phyloP scores from a whole-genome alignment of 2,797 vertebrate species.

The Acanthopagrus latus region DNA sequence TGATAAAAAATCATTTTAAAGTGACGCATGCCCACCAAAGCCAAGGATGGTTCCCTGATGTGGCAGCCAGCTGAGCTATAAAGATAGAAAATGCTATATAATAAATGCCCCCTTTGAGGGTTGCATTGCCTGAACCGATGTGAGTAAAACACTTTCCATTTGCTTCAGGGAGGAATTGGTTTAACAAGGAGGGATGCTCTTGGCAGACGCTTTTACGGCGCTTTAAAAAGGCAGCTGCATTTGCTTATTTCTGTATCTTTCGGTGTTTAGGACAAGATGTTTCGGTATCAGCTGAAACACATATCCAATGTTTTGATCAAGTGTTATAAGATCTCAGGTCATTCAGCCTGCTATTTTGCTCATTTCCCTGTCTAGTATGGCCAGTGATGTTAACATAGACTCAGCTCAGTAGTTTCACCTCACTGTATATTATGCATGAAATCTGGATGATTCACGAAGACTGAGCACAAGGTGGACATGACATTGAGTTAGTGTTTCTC shows the following conservation, averaged over 20 bases:
- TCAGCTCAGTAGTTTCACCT: not conserved
- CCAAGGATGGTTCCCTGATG: conserved; percentile 30
- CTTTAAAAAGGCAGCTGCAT: conserved; percentile 20
- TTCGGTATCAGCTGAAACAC: conserved; percentile 14
- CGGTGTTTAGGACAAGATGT: conserved; percentile 15
- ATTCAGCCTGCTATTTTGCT: conserved; percentile 1
- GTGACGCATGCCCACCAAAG: conserved; percentile 38
- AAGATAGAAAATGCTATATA: conserved; percentile 59
- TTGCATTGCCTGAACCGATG: conserved; percentile 43
- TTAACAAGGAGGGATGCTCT: conserved; percentile 49
- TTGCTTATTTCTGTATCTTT: conserved; percentile 15
- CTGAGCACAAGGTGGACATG: conserved; percentile 8
- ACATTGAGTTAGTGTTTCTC: conserved; percentile 40
- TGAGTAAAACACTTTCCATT: conserved; percentile 54
- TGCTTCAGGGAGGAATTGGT: conserved; percentile 53
- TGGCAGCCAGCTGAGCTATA: conserved; percentile 53
- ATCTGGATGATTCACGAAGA: conserved; percentile 13
- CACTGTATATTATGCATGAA: not conserved
- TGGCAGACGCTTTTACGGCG: conserved; percentile 31
- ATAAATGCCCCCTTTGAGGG: conserved; percentile 58
- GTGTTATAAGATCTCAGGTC: conserved; percentile 1
- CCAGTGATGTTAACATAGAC: conserved; percentile 1
- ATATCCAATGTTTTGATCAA: not conserved
- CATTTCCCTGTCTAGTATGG: not conserved
- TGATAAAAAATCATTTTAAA: conserved; percentile 52